These are phyloP conservation scores for Lepidostoma basale DNA, from an alignment of 1,140 invertebrate genomes.

Conservation along the genomic window DNA sequence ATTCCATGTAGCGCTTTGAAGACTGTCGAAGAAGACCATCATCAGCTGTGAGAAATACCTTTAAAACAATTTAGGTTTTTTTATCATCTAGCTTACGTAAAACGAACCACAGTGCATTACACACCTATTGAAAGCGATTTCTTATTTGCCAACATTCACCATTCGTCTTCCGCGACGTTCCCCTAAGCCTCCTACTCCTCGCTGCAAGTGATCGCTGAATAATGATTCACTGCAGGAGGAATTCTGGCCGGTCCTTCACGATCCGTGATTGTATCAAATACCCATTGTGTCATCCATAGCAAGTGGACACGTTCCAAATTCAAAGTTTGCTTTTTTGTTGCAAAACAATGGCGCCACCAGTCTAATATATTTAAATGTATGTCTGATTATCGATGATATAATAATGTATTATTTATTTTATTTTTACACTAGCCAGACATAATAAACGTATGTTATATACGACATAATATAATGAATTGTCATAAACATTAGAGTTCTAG, in stretches of 20 bases:
- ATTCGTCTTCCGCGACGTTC: background rate
- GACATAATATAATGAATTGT: too few relatives aligned
- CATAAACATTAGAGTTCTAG: too few relatives aligned
- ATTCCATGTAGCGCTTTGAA: background rate
- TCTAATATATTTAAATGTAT: too few relatives aligned
- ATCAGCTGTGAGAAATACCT: too few relatives aligned
- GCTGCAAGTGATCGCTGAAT: background rate
- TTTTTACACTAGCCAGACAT: too few relatives aligned
- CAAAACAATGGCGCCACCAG: background rate
- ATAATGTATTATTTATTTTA: too few relatives aligned
- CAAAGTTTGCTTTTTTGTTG: background rate
- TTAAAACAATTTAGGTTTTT: background rate
- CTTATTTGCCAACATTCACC: background rate
- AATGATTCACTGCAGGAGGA: background rate
- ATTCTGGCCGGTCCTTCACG: background rate
- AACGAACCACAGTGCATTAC: background rate
- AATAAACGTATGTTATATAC: too few relatives aligned
- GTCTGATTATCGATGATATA: too few relatives aligned
- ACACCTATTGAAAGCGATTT: constrained; percentile 1
- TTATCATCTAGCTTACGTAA: background rate
- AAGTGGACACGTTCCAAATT: too few relatives aligned
- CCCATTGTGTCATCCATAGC: too few relatives aligned
- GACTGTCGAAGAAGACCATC: background rate
- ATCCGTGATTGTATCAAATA: background rate
- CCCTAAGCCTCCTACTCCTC: background rate